Conservation (phyloP, 2,113 vertebrate genomes). For the Cavia porcellus region DNA sequence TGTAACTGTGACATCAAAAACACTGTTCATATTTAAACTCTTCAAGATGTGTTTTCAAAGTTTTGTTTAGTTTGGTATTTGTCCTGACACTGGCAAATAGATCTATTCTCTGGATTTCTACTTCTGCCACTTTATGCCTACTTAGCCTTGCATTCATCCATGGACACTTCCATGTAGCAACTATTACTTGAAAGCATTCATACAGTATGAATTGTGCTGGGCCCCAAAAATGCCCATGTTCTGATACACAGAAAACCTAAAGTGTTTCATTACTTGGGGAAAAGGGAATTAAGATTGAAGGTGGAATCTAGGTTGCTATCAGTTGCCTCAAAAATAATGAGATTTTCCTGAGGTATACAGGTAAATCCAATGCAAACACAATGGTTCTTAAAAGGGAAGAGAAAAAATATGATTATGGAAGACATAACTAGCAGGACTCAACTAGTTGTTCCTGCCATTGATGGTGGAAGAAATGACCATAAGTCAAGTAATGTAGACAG, state of each 20-base stretch:
- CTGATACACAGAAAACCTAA: not conserved
- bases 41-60: conserved; percentile 16
- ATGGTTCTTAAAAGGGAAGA: not conserved
- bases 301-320: not conserved
- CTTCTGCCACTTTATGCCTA: not conserved
- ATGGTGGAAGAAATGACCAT: not conserved
- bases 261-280: not conserved
- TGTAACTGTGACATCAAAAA: not conserved
- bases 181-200: not conserved
- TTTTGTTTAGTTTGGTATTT: not conserved
- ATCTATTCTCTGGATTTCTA: not conserved
- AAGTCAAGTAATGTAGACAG: not conserved
- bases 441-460: not conserved
- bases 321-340: not conserved
- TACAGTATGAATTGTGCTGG: not conserved
- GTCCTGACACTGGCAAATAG: not conserved
- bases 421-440: not conserved
- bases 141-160: not conserved
- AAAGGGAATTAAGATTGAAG: not conserved
- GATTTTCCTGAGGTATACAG: not conserved
- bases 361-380: not conserved
- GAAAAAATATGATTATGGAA: not conserved
- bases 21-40: not conserved
- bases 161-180: not conserved
- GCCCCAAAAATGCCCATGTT: not conserved